These are phyloP conservation scores for Pammene fasciana DNA, from an alignment of 2,888 invertebrate species.

Conservation along the genomic window DNA sequence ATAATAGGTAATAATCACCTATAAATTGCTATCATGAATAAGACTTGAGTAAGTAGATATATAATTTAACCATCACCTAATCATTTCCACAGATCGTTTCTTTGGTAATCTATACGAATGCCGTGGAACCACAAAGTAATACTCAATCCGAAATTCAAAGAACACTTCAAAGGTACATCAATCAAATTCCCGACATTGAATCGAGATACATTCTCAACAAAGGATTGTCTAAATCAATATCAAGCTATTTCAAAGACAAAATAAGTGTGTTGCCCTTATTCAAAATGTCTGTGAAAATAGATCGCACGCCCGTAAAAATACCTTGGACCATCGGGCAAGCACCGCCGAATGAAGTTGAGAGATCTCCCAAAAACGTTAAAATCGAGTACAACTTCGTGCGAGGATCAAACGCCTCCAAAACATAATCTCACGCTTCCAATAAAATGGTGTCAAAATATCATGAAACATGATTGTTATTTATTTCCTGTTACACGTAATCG, in stretches of 20 bases:
- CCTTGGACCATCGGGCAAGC: constrained; percentile 63
- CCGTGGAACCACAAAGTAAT: constrained; percentile 50
- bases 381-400: constrained; percentile 51
- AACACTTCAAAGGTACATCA: constrained; percentile 59
- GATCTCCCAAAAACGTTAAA: constrained; percentile 29
- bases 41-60: too few relatives aligned
- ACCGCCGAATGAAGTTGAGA: constrained; percentile 34
- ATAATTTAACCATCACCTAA: constrained; percentile 37
- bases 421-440: constrained; percentile 13
- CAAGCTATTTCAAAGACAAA: constrained; percentile 63
- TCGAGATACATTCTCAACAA: constrained; percentile 66
- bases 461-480: constrained; percentile 20
- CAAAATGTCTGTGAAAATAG: constrained; percentile 67
- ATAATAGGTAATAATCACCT: too few relatives aligned
- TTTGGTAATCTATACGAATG: constrained; percentile 46
- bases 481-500: constrained; percentile 1
- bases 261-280: constrained; percentile 68
- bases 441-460: constrained; percentile 18
- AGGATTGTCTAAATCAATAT: constrained; percentile 61
- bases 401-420: constrained; percentile 17
- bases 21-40: too few relatives aligned
- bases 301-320: constrained; percentile 68
- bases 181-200: constrained; percentile 62
- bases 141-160: constrained; percentile 55
- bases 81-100: constrained; percentile 45